These are phyloP conservation scores for Lepidurus arcticus DNA, from an alignment of 1,140 invertebrate genomes.

Conservation along the genomic window DNA sequence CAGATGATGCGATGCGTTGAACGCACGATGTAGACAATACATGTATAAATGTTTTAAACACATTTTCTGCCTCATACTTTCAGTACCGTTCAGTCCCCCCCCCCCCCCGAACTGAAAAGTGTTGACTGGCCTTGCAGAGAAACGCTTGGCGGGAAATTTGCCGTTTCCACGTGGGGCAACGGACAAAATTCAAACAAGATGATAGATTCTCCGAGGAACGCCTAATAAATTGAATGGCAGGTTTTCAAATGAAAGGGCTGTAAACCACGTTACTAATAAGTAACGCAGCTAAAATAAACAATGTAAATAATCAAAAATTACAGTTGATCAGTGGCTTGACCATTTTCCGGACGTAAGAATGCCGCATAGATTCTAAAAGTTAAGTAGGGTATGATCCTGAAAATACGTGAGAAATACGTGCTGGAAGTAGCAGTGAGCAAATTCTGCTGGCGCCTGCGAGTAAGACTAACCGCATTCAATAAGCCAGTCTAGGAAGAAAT, in stretches of 20 bases:
- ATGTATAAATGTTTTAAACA: not conserved
- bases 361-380: not conserved
- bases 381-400: not conserved
- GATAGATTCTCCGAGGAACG: not conserved
- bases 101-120: too few relatives aligned
- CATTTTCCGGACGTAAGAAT: not conserved
- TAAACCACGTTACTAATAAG: not conserved
- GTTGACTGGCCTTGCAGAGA: not conserved
- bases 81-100: too few relatives aligned
- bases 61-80: not conserved
- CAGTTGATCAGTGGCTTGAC: not conserved
- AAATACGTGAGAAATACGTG: not conserved
- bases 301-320: not conserved
- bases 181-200: not conserved
- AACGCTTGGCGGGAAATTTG: not conserved
- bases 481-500: not conserved
- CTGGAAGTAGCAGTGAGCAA: not conserved
- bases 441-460: not conserved
- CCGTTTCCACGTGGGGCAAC: not conserved
- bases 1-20: too few relatives aligned
- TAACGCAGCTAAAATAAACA: not conserved
- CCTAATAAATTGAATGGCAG: not conserved
- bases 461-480: not conserved
- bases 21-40: not conserved
- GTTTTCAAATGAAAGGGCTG: not conserved